phyloP scores from a whole-genome alignment of 2,888 invertebrate genomes.

The Lasioglossum vierecki region DNA sequence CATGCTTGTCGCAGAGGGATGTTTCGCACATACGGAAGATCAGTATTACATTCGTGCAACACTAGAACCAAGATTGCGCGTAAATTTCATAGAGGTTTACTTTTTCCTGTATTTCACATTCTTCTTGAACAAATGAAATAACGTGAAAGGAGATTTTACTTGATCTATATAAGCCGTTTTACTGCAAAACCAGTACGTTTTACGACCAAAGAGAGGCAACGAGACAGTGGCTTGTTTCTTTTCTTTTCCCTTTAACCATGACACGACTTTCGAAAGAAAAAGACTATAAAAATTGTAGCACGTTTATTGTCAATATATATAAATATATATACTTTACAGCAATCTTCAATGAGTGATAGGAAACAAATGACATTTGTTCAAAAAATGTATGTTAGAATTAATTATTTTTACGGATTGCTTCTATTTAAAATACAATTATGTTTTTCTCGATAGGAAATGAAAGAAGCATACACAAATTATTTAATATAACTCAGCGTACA shows the following conservation, averaged over 20 bases:
- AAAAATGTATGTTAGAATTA: constrained; percentile 44
- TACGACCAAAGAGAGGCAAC: constrained; percentile 72
- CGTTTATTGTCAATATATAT: constrained; percentile 18
- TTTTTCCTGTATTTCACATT: constrained; percentile 22
- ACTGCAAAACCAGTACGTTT: constrained; percentile 46
- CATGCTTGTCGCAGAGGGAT: constrained; percentile 27
- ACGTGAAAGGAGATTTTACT: constrained; percentile 55
- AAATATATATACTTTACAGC: constrained; percentile 42
- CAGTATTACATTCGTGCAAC: constrained; percentile 46
- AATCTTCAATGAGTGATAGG: constrained; percentile 42
- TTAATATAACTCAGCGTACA: constrained; percentile 66
- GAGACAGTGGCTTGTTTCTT: constrained; percentile 80
- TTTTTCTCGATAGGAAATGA: constrained; percentile 30
- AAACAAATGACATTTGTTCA: constrained; percentile 42
- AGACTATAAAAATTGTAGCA: constrained; percentile 44
- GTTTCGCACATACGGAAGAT: constrained; percentile 35
- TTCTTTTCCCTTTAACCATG: constrained; percentile 72
- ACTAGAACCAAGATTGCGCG: constrained; percentile 20
- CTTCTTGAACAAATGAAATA: constrained; percentile 24
- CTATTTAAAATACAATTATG: constrained; percentile 44
- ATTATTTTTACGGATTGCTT: constrained; percentile 47
- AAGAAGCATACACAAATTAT: constrained; percentile 65
- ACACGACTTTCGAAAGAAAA: constrained; percentile 70
- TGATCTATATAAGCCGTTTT: constrained; percentile 73
- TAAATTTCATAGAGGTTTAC: constrained; percentile 24